Base-by-base conservation (phyloP, 1,140 invertebrate genomes). In the Marisa cornuarietis region DNA sequence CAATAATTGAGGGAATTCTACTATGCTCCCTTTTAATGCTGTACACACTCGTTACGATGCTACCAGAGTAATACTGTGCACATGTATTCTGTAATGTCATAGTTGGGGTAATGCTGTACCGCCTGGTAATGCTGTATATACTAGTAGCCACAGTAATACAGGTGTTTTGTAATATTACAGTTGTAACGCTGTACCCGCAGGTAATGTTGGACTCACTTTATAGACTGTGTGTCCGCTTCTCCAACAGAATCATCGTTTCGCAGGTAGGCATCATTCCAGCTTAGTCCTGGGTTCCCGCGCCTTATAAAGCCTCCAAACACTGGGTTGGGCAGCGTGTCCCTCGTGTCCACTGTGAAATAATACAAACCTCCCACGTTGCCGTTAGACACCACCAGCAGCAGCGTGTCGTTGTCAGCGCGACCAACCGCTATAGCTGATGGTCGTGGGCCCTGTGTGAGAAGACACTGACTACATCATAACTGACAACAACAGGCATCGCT, bases 331-430 rank as follows among this genome's bases (percentile, higher is more conserved):
- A 51, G 73, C 22, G 62, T 16, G 14, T 10, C 31, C 31, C n/a
- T 76, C 13, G n/a, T 42, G 51, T 66, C 69, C n/a, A 75, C 72
- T 4, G 76, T 66, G 73, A 75, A 80, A 31, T 26, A 24, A 66
- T 80, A 80, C 16, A 80, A 73, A 13, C 79, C 79, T 1, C 79
- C 79, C 63, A 71, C 54, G 71, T 75, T 52, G 26, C 79, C 79
- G 79, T 80, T 80, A 26, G 79, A 62, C 20, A 80, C 63, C 61
- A 80, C 79, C 51, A 76, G 42, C 63, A 80, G 42, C 49, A 54
- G 31, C 7, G 62, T 63, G 26, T 49, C 71, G n/a, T 69, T 65
- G 72, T 76, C 69, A 63, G 58, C 16, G 13, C 20, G 22, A 4
- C 62, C 65, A 8, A 54, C 72, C 5, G 79, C 66, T 24, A 80